phyloP scores from a whole-genome alignment of 2,113 vertebrate genomes.

The Platycercus adscitus region DNA sequence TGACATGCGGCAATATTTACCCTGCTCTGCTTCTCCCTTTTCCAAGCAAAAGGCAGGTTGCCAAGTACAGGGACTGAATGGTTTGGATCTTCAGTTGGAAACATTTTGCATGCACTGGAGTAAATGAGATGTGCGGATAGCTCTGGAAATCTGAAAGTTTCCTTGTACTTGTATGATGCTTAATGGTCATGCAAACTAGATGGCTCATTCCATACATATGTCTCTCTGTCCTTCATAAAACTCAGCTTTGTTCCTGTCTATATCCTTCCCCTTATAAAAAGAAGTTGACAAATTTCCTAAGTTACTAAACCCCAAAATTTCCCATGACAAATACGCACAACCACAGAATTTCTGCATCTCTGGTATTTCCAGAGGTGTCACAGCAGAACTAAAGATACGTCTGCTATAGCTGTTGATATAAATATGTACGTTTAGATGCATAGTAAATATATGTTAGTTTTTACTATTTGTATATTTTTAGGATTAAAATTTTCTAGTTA shows the following conservation, averaged over 20 bases:
- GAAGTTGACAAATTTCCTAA: neutral
- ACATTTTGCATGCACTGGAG: neutral
- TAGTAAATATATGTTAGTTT: neutral
- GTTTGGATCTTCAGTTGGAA: slow-evolving; percentile 22
- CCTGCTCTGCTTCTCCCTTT: slow-evolving; percentile 40
- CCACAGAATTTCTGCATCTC: neutral
- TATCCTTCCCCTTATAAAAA: neutral
- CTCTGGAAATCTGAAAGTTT: neutral
- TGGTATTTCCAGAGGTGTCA: neutral
- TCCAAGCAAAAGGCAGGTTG: slow-evolving; percentile 48
- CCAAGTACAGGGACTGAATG: slow-evolving; percentile 15
- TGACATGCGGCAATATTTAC: slow-evolving; percentile 56
- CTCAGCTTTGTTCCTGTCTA: neutral
- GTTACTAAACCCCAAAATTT: neutral
- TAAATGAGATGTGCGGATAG: neutral
- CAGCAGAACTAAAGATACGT: neutral
- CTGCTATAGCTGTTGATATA: neutral
- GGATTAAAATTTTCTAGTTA: neutral
- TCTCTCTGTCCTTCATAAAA: neutral
- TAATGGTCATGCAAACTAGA: neutral
- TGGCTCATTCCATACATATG: neutral
- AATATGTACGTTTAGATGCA: neutral
- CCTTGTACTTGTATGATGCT: neutral
- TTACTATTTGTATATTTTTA: neutral
- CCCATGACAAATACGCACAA: neutral